Evolutionary conservation across 2,888 invertebrate genomes (phyloP).

Genomic region (Eupelmus urozonus): DNA sequence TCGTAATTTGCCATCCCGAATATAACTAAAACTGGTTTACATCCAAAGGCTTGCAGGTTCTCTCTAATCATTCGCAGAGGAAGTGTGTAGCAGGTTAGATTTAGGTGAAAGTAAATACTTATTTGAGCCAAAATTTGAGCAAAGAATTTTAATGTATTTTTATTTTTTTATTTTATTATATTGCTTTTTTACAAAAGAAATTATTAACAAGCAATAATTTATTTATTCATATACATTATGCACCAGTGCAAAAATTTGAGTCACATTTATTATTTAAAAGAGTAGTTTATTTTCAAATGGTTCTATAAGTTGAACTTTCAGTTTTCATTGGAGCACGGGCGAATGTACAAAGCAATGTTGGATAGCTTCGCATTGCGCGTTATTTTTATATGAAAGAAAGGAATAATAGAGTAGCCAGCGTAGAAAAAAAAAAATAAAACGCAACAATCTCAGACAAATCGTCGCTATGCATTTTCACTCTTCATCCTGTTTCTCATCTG

Average conservation of each 20-base stretch:
- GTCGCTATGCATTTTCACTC: slow-evolving; percentile 42
- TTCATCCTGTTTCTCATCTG: slow-evolving; percentile 36
- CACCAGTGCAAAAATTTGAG: slow-evolving; percentile 44
- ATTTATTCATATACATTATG: slow-evolving; percentile 23
- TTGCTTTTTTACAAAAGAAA: slow-evolving; percentile 15
- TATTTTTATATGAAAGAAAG: slow-evolving; percentile 75
- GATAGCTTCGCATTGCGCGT: slow-evolving; percentile 75
- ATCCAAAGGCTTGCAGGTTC: background rate
- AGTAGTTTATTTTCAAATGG: slow-evolving; percentile 39
- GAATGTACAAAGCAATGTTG: slow-evolving; percentile 78
- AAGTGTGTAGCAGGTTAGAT: slow-evolving; percentile 50
- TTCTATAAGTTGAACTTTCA: slow-evolving; percentile 58
- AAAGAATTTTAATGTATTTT: slow-evolving; percentile 14
- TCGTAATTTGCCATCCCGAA: no score
- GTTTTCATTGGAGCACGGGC: slow-evolving; percentile 76
- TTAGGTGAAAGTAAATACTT: slow-evolving; percentile 54
- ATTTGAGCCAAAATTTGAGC: slow-evolving; percentile 47
- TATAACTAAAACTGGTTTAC: background rate
- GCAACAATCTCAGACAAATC: slow-evolving; percentile 64
- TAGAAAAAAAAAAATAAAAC: slow-evolving; percentile 55
- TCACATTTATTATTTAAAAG: slow-evolving; percentile 28
- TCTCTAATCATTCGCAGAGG: slow-evolving; percentile 10
- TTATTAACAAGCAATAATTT: slow-evolving; percentile 40
- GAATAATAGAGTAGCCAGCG: slow-evolving; percentile 52
- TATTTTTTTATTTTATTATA: slow-evolving; percentile 28